Base-by-base conservation (phyloP, 1,140 invertebrate species). In the Theocolax elegans region DNA sequence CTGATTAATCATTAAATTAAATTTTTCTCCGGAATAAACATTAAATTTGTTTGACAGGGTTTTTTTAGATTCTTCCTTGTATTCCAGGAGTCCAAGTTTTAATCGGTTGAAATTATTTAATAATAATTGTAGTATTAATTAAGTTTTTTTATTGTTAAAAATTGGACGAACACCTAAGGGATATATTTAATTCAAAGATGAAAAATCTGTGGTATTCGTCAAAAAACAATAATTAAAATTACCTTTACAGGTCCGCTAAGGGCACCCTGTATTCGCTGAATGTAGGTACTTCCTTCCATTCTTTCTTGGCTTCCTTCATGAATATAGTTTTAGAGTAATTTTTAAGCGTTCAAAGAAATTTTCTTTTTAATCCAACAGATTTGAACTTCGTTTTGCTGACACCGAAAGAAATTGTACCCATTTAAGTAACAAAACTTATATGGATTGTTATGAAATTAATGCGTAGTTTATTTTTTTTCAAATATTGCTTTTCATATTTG, bases 251-350 rank as follows among this genome's bases (percentile, higher is more conserved):
- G 79, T 85, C 82, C 27, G 75, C 74, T 48, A 77, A 76, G 62
- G 78, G 76, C 76, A 81, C 77, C 72, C 81, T 82, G 78, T 83
- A 85, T 65, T 80, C 81, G 53, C 78, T 85, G 68, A 85, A 86
- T 67, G 82, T 80, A 85, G 83, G 84, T 85, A 82, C 72, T 76
- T 75, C 70, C 71, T 78, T 76, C 76, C 40, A 75, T 73, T 77
- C 71, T 76, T 71, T 71, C 44, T 71, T 75, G 71, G 29, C 65
- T 76, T 72, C 56, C 35, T 72, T 54, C 48, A 72, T 67, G 63
- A 72, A 59, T 62, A 66, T 65, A 67, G 35, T 72, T 42, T 63
- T 69, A 54, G 63, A 69, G 38, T 68, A 65, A 67, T 64, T 19
- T 51, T 66, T 59, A 72, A 72, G 42, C 12, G 21, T 53, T 71